Evolutionary conservation across 1,140 invertebrate genomes (phyloP), one percentile per base, ranked within the genome.

Genomic region (Muscidifurax raptorellus): DNA sequence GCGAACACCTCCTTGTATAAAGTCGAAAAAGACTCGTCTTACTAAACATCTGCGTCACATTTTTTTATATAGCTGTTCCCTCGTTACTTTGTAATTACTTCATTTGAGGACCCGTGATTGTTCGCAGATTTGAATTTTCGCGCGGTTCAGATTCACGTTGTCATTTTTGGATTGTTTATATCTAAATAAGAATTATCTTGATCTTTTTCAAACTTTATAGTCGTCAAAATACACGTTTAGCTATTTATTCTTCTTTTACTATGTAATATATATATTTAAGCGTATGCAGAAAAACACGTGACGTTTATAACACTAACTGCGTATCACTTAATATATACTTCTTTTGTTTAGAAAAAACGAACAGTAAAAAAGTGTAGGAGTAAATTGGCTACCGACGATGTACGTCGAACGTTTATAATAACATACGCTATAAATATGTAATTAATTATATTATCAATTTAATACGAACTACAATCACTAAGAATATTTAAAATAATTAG

Each of bases 261-360:
- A 72, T 2, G 18, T 59, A 32, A 36, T 72, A 77, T 89, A n/a
- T n/a, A n/a, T n/a, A n/a, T n/a, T n/a, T n/a, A 87, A 87, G 87
- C 86, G 86, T 88, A 86, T 88, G 85, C 86, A 87, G 86, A 89
- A 88, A 87, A 88, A 88, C 86, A 88, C 87, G 87, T 88, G 44
- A 78, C 72, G 44, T 82, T 72, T 86, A 32, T 89, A 89, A 89
- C 83, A 88, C 87, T 90, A 89, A 88, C 89, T 90, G 88, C 89
- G 89, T 66, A 25, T 76, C 30, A 69, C 25, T 83, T 77, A 28
- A 25, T n/a, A 44, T 28, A 47, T 27, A 71, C 2, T 71, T 52
- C 15, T 90, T 90, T 89, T 89, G n/a, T 91, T 91, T 90, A 90
- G 90, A 92, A 92, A 92, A 90, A 91, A 90, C 85, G 88, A 91